phyloP scores from a whole-genome alignment of 2,888 invertebrate genomes.

The Megalurothrips usitatus region DNA sequence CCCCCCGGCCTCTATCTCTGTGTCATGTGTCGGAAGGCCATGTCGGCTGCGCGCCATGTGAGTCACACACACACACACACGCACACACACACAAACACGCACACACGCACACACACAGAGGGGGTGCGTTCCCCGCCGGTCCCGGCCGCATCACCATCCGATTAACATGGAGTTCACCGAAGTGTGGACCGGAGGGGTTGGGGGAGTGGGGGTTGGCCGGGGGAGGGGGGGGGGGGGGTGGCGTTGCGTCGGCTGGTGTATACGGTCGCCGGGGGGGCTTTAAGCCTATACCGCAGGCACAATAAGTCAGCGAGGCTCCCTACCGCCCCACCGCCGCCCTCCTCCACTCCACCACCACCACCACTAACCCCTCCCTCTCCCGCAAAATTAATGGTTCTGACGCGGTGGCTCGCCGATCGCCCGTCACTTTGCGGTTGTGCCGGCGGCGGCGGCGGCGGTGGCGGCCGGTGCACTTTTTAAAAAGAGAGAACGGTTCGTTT shows the following conservation, averaged over 20 bases:
- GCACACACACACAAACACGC: too few relatives aligned
- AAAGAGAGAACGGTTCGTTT: too few relatives aligned
- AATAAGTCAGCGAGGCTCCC: neutral
- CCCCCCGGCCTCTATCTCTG: too few relatives aligned
- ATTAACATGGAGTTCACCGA: neutral
- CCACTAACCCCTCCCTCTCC: neutral
- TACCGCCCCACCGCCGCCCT: constrained; percentile 40
- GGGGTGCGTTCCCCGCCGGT: neutral
- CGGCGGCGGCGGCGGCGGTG: too few relatives aligned
- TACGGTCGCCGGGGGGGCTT: neutral
- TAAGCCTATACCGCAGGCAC: neutral
- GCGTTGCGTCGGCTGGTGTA: neutral
- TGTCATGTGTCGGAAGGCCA: too few relatives aligned
- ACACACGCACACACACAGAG: too few relatives aligned
- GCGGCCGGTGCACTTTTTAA: too few relatives aligned
- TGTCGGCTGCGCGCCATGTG: too few relatives aligned
- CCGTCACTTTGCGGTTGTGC: too few relatives aligned
- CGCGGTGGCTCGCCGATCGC: too few relatives aligned
- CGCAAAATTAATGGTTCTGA: neutral
- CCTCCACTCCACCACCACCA: neutral
- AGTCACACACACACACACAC: neutral
- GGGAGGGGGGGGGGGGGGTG: neutral
- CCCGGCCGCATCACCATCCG: neutral
- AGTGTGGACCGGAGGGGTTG: neutral
- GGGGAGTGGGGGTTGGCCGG: neutral